Percentiles rank a stretch among this genome's conserved stretches.
Evolutionary conservation across 2,888 invertebrate species (phyloP).

Genomic region (Tuta absoluta): DNA sequence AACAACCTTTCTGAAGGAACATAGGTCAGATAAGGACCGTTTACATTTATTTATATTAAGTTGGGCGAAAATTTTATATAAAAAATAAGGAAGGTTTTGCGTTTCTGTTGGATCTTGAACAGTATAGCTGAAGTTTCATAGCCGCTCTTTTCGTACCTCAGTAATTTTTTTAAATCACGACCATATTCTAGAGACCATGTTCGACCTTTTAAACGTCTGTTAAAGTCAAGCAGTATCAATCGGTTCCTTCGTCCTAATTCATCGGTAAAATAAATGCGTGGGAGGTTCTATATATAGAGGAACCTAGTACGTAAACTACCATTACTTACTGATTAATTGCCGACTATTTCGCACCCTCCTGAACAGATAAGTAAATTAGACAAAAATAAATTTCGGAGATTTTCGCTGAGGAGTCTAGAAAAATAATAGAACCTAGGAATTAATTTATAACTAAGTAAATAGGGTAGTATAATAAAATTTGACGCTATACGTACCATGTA

Average conservation of each 20-base stretch:
- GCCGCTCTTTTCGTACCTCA: not conserved
- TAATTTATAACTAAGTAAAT: not conserved
- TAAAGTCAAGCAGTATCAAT: not conserved
- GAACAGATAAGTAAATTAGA: not conserved
- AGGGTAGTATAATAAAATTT: not conserved
- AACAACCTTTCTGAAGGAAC: conserved; percentile 5
- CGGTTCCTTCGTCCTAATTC: not conserved
- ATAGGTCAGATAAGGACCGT: conserved; percentile 2
- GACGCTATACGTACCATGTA: conserved; percentile 58
- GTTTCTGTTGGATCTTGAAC: too few species aligned
- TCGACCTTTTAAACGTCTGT: not conserved
- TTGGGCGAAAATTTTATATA: not conserved
- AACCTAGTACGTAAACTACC: not conserved
- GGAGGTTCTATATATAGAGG: conserved; percentile 8
- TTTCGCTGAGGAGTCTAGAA: not conserved
- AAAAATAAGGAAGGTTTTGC: not conserved
- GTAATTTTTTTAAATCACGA: too few species aligned
- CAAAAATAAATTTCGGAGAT: not conserved
- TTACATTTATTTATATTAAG: not conserved
- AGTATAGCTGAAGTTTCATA: not conserved
- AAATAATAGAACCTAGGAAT: not conserved
- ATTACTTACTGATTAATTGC: conserved; percentile 6
- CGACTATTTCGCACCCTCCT: not conserved
- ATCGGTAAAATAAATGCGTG: conserved; percentile 3
- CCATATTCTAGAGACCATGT: too few species aligned